These are phyloP conservation scores for Didymodactylos carnosus DNA, from an alignment of 2,888 invertebrate genomes.

Conservation along the genomic window DNA sequence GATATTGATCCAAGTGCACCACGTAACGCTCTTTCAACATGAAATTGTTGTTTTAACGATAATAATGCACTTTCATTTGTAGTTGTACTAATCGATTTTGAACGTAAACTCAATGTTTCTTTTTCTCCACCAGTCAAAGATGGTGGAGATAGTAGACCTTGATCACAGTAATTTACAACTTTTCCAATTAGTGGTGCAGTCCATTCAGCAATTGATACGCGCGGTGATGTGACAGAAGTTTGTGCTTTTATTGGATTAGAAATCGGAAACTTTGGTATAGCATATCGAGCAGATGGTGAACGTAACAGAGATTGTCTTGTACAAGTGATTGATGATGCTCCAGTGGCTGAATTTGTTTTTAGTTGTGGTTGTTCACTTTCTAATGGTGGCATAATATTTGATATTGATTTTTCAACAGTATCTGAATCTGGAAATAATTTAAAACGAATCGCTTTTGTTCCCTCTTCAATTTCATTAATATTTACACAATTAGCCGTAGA, in stretches of 20 bases:
- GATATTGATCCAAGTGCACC: too few relatives aligned
- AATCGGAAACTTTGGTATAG: not conserved
- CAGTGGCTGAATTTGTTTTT: not conserved
- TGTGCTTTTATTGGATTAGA: too few relatives aligned
- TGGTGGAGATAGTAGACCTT: not conserved
- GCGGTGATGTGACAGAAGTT: not conserved
- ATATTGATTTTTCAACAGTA: not conserved
- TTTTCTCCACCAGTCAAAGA: not conserved
- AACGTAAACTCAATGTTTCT: not conserved
- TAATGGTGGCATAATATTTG: not conserved
- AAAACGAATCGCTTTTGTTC: not conserved
- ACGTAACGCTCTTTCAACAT: too few relatives aligned
- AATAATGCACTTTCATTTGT: too few relatives aligned
- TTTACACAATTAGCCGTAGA: not conserved
- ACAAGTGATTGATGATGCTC: not conserved
- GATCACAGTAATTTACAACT: too few relatives aligned
- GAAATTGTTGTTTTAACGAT: too few relatives aligned
- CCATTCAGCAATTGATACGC: too few relatives aligned
- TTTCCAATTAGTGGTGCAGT: too few relatives aligned
- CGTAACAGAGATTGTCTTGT: not conserved
- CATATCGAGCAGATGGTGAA: not conserved
- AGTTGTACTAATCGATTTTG: not conserved
- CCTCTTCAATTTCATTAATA: not conserved
- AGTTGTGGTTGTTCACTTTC: not conserved
- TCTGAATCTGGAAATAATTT: not conserved